These are phyloP conservation scores for Turdus rufiventris DNA, from an alignment of 2,113 vertebrate species.

Conservation along the genomic window DNA sequence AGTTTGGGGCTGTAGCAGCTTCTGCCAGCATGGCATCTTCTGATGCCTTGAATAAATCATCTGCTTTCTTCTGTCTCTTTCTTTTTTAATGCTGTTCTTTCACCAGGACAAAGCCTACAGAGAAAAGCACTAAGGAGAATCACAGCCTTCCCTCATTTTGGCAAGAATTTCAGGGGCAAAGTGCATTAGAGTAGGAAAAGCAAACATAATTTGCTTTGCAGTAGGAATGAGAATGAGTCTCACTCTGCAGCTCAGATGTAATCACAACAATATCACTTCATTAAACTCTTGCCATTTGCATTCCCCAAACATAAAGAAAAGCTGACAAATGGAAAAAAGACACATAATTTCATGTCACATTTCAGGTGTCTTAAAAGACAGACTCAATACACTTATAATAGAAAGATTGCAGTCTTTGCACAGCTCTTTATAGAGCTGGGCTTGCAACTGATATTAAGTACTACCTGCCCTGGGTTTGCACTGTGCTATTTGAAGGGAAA, in stretches of 20 bases:
- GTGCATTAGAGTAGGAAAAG: neutral
- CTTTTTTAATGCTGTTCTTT: neutral
- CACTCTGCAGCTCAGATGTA: neutral
- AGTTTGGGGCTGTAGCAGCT: neutral
- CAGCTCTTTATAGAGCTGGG: neutral
- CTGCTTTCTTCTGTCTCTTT: neutral
- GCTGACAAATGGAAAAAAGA: neutral
- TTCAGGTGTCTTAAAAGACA: neutral
- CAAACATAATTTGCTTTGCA: slow-evolving; percentile 6
- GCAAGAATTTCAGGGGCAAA: neutral
- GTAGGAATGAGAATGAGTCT: neutral
- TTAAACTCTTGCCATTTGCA: slow-evolving; percentile 7
- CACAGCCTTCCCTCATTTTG: neutral
- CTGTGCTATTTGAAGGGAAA: neutral
- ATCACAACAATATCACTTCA: neutral
- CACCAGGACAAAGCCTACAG: neutral
- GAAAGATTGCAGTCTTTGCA: neutral
- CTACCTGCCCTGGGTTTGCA: slow-evolving; percentile 3
- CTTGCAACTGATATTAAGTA: neutral
- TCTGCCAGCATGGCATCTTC: neutral
- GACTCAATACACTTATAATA: neutral
- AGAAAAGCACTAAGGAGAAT: neutral
- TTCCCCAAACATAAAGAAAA: slow-evolving; percentile 7
- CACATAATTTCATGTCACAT: neutral
- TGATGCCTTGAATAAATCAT: neutral